These are phyloP conservation scores for Jordanella pulchra DNA, from an alignment of 2,797 vertebrate genomes.

Conservation along the genomic window DNA sequence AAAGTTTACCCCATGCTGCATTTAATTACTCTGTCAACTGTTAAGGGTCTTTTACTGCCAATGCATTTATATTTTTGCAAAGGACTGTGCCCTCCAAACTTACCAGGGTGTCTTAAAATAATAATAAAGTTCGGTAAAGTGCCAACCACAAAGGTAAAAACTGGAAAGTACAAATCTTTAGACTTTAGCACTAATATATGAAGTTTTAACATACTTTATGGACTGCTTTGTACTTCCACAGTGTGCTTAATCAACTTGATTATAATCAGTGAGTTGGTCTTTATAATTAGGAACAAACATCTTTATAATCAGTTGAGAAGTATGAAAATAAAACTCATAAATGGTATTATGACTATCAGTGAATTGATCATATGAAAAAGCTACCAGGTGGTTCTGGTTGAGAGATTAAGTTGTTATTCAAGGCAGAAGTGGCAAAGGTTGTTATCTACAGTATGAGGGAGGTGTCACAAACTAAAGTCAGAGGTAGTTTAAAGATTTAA, in stretches of 20 bases:
- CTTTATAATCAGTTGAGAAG: not conserved
- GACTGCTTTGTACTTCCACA: not conserved
- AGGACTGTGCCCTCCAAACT: slow-evolving; percentile 26
- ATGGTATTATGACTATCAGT: not conserved
- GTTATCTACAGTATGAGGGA: not conserved
- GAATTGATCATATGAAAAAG: not conserved
- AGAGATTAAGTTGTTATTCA: not conserved
- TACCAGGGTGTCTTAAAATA: slow-evolving; percentile 17
- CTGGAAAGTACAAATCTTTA: slow-evolving; percentile 1
- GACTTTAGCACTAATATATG: not conserved
- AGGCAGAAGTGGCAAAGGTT: not conserved
- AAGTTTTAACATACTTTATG: not conserved
- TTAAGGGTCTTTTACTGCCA: slow-evolving; percentile 29
- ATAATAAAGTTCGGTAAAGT: slow-evolving; percentile 52
- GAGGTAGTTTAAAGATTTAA: not conserved
- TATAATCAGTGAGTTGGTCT: not conserved
- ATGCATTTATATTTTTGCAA: slow-evolving; percentile 13
- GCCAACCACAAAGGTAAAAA: slow-evolving; percentile 27
- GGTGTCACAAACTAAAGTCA: not conserved
- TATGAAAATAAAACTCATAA: not conserved
- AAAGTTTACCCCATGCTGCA: slow-evolving; percentile 28
- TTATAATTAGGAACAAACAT: not conserved
- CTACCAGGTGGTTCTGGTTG: not conserved
- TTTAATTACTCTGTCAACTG: slow-evolving; percentile 37
- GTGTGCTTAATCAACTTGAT: not conserved